These are phyloP conservation scores for Andricus grossulariae DNA, from an alignment of 1,140 invertebrate genomes.

Conservation along the genomic window DNA sequence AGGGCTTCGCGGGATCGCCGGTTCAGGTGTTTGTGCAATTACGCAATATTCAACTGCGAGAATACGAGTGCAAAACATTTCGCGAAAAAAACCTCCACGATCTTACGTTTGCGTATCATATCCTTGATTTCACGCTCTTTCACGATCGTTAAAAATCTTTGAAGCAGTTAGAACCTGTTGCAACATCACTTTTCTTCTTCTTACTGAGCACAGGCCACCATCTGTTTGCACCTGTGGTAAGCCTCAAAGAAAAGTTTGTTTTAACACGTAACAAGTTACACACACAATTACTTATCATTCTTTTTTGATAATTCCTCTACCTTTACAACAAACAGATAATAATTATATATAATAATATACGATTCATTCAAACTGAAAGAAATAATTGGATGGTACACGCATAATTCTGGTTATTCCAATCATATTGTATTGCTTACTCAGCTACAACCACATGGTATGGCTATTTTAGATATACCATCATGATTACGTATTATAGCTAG, in stretches of 20 bases:
- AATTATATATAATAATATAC: not conserved
- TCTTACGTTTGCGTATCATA: not conserved
- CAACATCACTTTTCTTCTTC: not conserved
- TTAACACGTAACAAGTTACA: not conserved
- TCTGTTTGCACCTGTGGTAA: no score
- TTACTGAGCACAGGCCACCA: not conserved
- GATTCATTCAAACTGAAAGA: no score
- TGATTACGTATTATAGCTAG: no score
- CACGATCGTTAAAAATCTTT: slow-evolving; percentile 3
- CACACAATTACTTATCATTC: not conserved
- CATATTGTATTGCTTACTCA: no score
- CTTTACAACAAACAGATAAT: not conserved
- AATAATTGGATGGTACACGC: no score
- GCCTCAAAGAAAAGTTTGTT: slow-evolving; percentile 4
- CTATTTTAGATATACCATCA: no score
- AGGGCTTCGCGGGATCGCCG: no score
- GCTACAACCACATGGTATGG: no score
- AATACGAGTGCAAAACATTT: not conserved
- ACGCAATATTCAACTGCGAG: not conserved
- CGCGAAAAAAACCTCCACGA: not conserved
- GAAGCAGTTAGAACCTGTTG: not conserved
- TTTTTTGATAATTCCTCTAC: not conserved
- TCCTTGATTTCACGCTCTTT: slow-evolving; percentile 17
- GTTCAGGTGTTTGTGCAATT: no score
- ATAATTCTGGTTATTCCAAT: no score